phyloP scores from a whole-genome alignment of 2,888 invertebrate species.

The Eucriotettix oculatus region DNA sequence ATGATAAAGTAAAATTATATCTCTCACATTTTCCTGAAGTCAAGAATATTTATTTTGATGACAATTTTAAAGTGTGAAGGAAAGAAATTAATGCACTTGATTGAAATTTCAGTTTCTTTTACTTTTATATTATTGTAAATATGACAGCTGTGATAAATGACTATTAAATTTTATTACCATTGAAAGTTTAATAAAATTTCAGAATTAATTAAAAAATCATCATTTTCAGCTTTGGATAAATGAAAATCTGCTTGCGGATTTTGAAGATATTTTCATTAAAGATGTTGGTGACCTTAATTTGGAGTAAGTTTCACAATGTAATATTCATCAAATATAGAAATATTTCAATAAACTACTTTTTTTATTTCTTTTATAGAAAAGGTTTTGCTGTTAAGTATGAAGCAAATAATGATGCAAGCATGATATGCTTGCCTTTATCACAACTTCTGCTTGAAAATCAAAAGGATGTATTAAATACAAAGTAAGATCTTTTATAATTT shows the following conservation, averaged over 20 bases:
- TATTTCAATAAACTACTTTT: not conserved
- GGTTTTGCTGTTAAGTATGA: not conserved
- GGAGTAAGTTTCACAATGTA: not conserved
- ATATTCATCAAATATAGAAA: not conserved
- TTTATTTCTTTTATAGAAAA: not conserved
- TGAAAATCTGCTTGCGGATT: not conserved
- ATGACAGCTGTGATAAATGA: no score
- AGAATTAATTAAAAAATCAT: not conserved
- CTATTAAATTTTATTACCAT: no score
- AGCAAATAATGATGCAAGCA: not conserved
- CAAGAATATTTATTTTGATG: no score
- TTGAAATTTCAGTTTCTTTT: no score
- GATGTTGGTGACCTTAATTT: not conserved
- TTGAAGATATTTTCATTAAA: not conserved
- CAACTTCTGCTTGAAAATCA: not conserved
- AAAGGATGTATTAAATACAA: not conserved
- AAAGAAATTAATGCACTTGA: no score
- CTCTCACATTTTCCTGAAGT: no score
- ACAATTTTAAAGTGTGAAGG: no score
- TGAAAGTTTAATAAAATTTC: not conserved
- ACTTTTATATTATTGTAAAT: no score
- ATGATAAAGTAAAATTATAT: no score
- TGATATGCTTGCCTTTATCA: not conserved
- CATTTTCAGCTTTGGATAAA: not conserved
- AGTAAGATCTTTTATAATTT: not conserved